Conservation (phyloP, 2,797 vertebrate species). For the Morelia viridis region DNA sequence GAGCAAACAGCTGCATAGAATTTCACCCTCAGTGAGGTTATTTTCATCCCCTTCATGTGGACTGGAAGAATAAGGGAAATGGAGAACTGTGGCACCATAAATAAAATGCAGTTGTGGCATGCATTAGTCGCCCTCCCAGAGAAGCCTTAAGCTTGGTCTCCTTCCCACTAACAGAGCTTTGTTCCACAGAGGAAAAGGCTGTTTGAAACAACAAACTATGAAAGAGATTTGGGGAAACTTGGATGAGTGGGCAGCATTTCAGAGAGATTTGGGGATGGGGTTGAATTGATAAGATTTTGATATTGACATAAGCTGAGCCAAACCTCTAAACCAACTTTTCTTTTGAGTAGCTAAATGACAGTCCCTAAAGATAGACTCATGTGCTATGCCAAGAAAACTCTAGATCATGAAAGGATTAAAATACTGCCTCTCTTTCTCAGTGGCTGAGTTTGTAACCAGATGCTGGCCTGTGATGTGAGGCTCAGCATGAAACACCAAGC, state of each 20-base stretch:
- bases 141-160: not conserved
- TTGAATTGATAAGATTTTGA: not conserved
- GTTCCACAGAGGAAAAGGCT: not conserved
- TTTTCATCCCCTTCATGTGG: not conserved
- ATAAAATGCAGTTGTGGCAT: not conserved
- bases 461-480: conserved; percentile 17
- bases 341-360: conserved; percentile 12
- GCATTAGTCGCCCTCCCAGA: not conserved
- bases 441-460: conserved; percentile 34
- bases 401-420: conserved; percentile 15
- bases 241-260: not conserved
- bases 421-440: not conserved
- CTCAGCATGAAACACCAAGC: not conserved
- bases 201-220: not conserved
- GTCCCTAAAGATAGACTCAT: conserved; percentile 23
- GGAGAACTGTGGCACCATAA: not conserved
- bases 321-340: conserved; percentile 16
- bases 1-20: not conserved
- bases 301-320: conserved; percentile 19
- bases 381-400: conserved; percentile 7
- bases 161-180: not conserved
- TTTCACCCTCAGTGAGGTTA: not conserved
- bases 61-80: not conserved
- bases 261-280: not conserved
- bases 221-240: not conserved